Base-by-base conservation (phyloP, 2,888 invertebrate genomes). In the Ormyrus pomaceus region DNA sequence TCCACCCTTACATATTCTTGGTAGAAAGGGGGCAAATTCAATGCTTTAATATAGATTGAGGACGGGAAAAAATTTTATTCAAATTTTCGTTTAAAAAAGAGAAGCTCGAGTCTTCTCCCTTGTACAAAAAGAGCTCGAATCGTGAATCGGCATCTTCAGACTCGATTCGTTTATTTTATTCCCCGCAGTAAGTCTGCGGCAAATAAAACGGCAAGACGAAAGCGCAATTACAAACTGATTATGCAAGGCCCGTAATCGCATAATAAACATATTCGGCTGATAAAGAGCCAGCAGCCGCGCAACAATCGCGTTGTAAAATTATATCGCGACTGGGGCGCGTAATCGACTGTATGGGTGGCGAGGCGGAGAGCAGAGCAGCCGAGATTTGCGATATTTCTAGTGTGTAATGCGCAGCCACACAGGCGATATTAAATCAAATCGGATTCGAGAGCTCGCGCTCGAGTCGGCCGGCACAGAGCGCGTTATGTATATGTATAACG, bases 341-440 rank as follows among this genome's bases (percentile, higher is more conserved):
- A 77, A 77, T 79, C 79, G 61, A 72, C 46, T 73, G 64, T 72
- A 75, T 55, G 84, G 86, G 86, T 46, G 10, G 55, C 45, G 46
- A 45, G 48, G 53, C 50, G 10, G 48, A 65, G 48, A n/a, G 34
- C 8, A 34, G 61, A 55, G 50, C 46, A 50, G 34, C 34, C 53
- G 87, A 87, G 87, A 88, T 88, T 87, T 85, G 86, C 87, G 87
- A 89, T 89, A 89, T 88, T 89, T 88, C 87, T 86, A 87, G 87
- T 87, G 88, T 87, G 87, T 88, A 89, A 89, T 88, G 88, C 85
- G 88, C 73, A 74, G 89, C 87, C 87, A 88, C 87, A 87, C 86
- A 88, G 86, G 87, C 87, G 86, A 88, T 89, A 87, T 90, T 90
- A 89, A 90, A 89, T 89, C 89, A 89, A 89, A 89, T 89, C 85